Conservation (phyloP, 2,797 vertebrate genomes). For the Avahi laniger region DNA sequence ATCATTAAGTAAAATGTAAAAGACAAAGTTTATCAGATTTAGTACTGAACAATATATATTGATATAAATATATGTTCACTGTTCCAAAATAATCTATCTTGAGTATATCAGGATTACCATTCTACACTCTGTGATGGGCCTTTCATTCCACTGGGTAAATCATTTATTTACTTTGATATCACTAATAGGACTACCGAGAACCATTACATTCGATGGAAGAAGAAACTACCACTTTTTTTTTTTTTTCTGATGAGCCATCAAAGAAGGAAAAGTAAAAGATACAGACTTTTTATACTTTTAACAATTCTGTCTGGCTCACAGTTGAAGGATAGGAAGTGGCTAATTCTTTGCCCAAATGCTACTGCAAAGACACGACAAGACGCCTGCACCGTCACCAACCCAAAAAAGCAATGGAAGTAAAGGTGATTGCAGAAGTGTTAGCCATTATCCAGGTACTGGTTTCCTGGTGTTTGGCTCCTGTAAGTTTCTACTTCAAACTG, state of each 20-base stretch:
- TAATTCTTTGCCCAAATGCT: background rate
- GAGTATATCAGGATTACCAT: constrained; percentile 54
- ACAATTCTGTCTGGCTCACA: background rate
- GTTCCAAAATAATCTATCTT: constrained; percentile 63
- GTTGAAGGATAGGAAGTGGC: background rate
- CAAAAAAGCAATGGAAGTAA: background rate
- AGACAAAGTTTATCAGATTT: constrained; percentile 45
- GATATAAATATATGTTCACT: constrained; percentile 22
- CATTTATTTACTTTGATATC: constrained; percentile 66
- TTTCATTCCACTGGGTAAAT: constrained; percentile 57
- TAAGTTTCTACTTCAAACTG: background rate
- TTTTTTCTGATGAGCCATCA: constrained; percentile 56
- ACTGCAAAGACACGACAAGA: background rate
- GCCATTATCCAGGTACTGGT: background rate
- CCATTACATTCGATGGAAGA: constrained; percentile 53
- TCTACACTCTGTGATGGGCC: constrained; percentile 61
- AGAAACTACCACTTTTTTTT: constrained; percentile 58
- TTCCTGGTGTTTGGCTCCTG: background rate
- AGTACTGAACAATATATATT: constrained; percentile 51
- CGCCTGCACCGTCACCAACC: fast-evolving
- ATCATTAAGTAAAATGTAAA: constrained; percentile 60
- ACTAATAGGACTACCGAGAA: constrained; percentile 44
- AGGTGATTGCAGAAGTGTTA: background rate
- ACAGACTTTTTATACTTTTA: background rate
- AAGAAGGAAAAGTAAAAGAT: constrained; percentile 60